Conservation (phyloP, 2,888 invertebrate genomes). For the Agonopterix alstromeriana region DNA sequence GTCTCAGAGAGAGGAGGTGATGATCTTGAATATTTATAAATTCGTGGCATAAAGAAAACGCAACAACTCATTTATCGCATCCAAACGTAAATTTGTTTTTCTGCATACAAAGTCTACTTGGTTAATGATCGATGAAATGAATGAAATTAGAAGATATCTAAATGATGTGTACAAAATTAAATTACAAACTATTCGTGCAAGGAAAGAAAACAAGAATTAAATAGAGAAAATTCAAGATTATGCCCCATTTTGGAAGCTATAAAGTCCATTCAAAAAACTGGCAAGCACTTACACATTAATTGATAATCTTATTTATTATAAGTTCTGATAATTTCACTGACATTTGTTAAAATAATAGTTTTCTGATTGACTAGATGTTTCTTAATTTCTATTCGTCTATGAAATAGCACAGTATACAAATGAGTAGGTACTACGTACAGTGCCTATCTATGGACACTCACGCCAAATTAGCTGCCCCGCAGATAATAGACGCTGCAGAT, state of each 20-base stretch:
- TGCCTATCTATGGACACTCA: no score
- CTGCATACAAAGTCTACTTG: slow-evolving; percentile 36
- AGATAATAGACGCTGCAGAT: no score
- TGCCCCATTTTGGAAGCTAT: slow-evolving; percentile 31
- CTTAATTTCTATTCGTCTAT: slow-evolving; percentile 27
- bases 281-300: slow-evolving; percentile 67
- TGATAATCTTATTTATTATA: slow-evolving; percentile 64
- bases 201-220: slow-evolving; percentile 32
- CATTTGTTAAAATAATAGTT: slow-evolving; percentile 54
- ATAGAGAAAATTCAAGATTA: slow-evolving; percentile 29
- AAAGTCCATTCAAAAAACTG: slow-evolving; percentile 58
- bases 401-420: neutral
- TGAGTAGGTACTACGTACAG: no score
- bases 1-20: no score
- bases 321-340: slow-evolving; percentile 70
- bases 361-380: slow-evolving; percentile 56
- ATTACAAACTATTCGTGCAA: slow-evolving; percentile 44
- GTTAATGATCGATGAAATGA: slow-evolving; percentile 17
- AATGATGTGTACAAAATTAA: slow-evolving; percentile 39
- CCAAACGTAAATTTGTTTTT: slow-evolving; percentile 60
- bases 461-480: no score
- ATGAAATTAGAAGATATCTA: slow-evolving; percentile 39
- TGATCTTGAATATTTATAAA: neutral
- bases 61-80: slow-evolving; percentile 34
- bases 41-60: slow-evolving; percentile 11